Base-by-base conservation (phyloP, 2,113 vertebrate genomes). In the Mobula birostris region DNA sequence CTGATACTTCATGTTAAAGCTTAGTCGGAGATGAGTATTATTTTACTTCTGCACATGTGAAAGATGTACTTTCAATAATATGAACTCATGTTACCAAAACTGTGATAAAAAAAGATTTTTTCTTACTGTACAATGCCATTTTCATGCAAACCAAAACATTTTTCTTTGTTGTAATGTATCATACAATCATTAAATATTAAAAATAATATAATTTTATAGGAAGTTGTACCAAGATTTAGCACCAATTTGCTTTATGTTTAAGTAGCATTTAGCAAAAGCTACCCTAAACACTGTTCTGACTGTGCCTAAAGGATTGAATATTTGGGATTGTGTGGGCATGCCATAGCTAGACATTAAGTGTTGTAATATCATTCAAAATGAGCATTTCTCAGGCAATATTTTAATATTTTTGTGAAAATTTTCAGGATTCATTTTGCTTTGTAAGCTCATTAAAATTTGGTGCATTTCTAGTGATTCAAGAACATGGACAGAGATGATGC, bases 1-100 rank as follows among this genome's bases (percentile, higher is more conserved):
- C 95, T 98, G 96, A 98, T 94, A 5, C 4, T 15, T 78, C 94
- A 95, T 94, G 48, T 76, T 48, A 93, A 93, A 74, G 91, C 91
- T 93, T 48, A 93, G 36, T 56, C 74, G 91, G 70, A 76, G 91
- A 93, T 24, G 32, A 93, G 91, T 93, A 70, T 93, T 93, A 93
- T 74, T 93, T 94, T 94, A 94, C 90, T 95, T 94, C 87, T 95
- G 96, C 96, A 96, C 94, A 95, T 95, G 97, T 96, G 97, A 97
- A 97, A 96, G 95, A 94, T 96, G 96, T 96, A 78, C 95, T 97
- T 95, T 95, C 76, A 3, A 95, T 95, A 96, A 95, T 96, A 97
- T 94, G 97, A 98, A 97, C 96, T 97, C 97, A 97, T 96, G 95
- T 97, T 98, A 97, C 96, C 96, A 96, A 98, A 98, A 98, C 98